phyloP scores from a whole-genome alignment of 37 sponge, comb jelly and placozoan species.

The Beroe forskalii region DNA sequence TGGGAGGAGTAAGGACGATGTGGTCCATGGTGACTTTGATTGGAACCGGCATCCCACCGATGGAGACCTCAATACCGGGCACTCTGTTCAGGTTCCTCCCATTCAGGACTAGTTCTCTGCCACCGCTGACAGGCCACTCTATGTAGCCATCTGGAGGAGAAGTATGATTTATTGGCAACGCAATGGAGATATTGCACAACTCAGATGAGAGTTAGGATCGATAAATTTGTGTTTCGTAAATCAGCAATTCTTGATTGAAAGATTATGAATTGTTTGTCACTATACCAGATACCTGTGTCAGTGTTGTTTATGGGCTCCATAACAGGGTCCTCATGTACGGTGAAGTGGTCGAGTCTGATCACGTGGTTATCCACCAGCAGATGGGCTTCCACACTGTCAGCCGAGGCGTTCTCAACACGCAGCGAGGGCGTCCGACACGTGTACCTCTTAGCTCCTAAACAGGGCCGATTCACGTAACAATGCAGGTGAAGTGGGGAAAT shows the following conservation, averaged over 20 bases:
- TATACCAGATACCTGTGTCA: not conserved
- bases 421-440: not conserved
- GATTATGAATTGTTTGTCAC: too few species aligned
- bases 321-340: conserved; percentile 28
- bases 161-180: not conserved
- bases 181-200: too few species aligned
- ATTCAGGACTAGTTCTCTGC: conserved; percentile 11
- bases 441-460: not conserved
- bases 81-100: conserved; percentile 2
- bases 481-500: not conserved
- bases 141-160: conserved; percentile 4
- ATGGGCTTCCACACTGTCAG: not conserved
- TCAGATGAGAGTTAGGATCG: not conserved
- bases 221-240: too few species aligned
- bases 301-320: not conserved
- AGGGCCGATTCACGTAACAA: not conserved
- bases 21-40: not conserved
- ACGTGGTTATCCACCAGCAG: conserved; percentile 37
- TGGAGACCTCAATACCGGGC: not conserved
- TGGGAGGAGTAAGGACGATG: conserved; percentile 33
- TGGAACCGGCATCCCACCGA: not conserved
- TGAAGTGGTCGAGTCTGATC: not conserved
- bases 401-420: not conserved
- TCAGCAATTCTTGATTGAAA: too few species aligned
- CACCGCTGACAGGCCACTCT: conserved; percentile 45